These are phyloP conservation scores for Oreochromis mossambicus DNA, from an alignment of 2,797 vertebrate species.

Conservation along the genomic window DNA sequence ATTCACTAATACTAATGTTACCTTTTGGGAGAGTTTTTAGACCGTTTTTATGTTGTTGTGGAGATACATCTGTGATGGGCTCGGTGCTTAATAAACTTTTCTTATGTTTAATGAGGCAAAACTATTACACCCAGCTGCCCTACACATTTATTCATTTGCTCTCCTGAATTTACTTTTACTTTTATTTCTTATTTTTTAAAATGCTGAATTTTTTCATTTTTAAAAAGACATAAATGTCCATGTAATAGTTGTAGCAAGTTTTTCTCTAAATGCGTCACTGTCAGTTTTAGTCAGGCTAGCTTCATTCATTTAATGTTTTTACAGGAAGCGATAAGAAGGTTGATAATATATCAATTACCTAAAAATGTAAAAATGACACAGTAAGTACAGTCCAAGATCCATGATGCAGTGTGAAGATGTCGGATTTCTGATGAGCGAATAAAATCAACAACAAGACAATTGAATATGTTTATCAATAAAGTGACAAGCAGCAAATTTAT, in stretches of 20 bases:
- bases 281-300: not conserved
- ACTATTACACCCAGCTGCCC: conserved; percentile 1
- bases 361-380: not conserved
- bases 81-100: conserved; percentile 6
- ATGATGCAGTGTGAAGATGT: not conserved
- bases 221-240: not conserved
- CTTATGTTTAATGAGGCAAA: conserved; percentile 19
- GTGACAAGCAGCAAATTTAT: not conserved
- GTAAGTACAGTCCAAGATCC: not conserved
- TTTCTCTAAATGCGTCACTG: not conserved
- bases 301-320: not conserved
- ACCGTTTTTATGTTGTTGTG: not conserved
- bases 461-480: not conserved
- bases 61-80: not conserved
- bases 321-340: not conserved
- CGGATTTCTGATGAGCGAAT: not conserved
- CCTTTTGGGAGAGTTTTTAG: conserved; percentile 19
- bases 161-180: not conserved
- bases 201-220: not conserved
- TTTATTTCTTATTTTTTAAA: conserved; percentile 16
- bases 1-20: conserved; percentile 9
- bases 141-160: conserved; percentile 11
- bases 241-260: not conserved
- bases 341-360: not conserved
- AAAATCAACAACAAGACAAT: not conserved